Conservation (phyloP, 1,140 invertebrate species). For the Andricus grossulariae region DNA sequence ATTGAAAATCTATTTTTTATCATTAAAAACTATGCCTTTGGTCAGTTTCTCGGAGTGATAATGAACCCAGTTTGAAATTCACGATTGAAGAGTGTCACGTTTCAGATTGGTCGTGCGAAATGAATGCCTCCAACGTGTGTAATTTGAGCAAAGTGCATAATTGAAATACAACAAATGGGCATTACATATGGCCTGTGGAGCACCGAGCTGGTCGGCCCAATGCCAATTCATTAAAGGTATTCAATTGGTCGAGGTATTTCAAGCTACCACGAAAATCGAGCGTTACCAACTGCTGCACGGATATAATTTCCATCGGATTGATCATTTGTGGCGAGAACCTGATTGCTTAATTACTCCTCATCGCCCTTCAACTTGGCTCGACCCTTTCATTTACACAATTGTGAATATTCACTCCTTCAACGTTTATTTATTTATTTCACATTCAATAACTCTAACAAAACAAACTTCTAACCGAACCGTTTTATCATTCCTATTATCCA, state of each 20-base stretch:
- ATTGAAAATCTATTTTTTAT: no score
- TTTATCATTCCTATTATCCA: no score
- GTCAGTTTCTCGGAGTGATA: background rate
- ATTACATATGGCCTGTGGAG: constrained; percentile 35
- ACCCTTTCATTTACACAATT: background rate
- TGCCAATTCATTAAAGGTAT: constrained; percentile 51
- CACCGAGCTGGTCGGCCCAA: constrained; percentile 24
- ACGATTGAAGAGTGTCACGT: constrained; percentile 24
- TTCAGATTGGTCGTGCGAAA: constrained; percentile 29
- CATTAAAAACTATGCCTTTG: background rate
- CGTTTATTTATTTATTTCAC: no score
- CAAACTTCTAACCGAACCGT: no score
- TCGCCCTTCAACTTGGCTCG: constrained; percentile 34
- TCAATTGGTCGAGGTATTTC: constrained; percentile 40
- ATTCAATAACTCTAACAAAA: no score
- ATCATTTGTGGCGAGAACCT: constrained; percentile 48
- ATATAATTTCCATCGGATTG: constrained; percentile 40
- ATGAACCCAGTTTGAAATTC: background rate
- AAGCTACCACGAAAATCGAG: constrained; percentile 16
- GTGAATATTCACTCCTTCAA: background rate
- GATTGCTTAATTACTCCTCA: constrained; percentile 54
- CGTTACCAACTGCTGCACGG: constrained; percentile 13
- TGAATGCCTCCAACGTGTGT: constrained; percentile 23
- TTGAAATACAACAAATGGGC: constrained; percentile 49
- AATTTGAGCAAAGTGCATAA: constrained; percentile 40